Evolutionary conservation across 1,140 invertebrate genomes (phyloP), one percentile per base, ranked within the genome.

Genomic region (Trichoplusia ni): DNA sequence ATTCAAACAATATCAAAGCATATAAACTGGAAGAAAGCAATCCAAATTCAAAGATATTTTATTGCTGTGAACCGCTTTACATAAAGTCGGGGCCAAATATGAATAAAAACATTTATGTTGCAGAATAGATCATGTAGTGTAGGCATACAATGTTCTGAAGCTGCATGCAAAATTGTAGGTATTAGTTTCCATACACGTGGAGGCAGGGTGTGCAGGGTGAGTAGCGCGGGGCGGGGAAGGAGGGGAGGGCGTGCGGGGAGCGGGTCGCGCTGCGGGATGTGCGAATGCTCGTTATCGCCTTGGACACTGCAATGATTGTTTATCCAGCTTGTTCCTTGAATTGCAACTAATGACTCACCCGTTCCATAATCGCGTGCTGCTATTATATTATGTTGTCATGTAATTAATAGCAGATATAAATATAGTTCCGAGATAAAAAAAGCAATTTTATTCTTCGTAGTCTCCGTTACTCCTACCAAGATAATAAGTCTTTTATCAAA

Each of bases 271-370:
- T 60, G 74, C 77, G 81, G 81, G 75, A 84, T 82, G 81, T 84
- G 83, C 85, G 78, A 84, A 81, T 83, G 86, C 77, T 77, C 80
- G 77, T 81, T 84, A 87, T 82, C 83, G 77, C 80, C 60, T 78
- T 73, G 82, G 77, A 82, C 82, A 85, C 81, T 76, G 83, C 84
- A 83, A 87, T 88, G 82, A 88, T 90, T 90, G 85, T 90, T 88
- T 88, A 88, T 88, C 85, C 86, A 86, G 79, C 72, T 70, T 69
- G 84, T 90, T 90, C 86, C 81, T 84, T 84, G 86, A 90, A 90
- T 88, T 86, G 85, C 84, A 86, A 86, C 79, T 79, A 84, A 86
- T 90, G 86, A 90, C 67, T 90, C 85, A 90, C 64, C 40, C 64
- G 71, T 72, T 79, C 76, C 78, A 82, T 85, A 89, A 86, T 82